These are phyloP conservation scores for Paelopatides confundens DNA, from an alignment of 53 echinoderm and acorn worm genomes.

Conservation along the genomic window DNA sequence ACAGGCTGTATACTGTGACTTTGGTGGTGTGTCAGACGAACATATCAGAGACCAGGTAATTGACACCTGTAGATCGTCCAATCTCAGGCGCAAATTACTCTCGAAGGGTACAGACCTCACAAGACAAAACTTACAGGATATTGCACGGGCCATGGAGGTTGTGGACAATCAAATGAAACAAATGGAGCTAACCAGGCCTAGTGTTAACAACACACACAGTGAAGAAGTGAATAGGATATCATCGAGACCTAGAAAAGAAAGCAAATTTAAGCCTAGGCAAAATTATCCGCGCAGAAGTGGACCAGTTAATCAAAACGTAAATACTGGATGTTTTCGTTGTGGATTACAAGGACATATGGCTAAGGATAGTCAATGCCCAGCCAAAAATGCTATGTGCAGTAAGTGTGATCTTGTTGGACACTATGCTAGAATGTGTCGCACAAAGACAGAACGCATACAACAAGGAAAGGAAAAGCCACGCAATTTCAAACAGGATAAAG, in stretches of 20 bases:
- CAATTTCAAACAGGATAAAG: too few species aligned
- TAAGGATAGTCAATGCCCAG: background rate
- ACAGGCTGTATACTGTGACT: slow-evolving; percentile 59
- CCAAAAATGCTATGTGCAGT: background rate
- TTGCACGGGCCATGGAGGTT: slow-evolving; percentile 46
- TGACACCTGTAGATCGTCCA: too few species aligned
- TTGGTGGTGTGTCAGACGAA: slow-evolving; percentile 42
- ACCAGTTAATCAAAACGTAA: background rate
- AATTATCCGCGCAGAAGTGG: background rate
- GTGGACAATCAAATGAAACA: slow-evolving; percentile 44
- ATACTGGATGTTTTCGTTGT: too few species aligned
- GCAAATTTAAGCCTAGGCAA: background rate
- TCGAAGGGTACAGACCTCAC: slow-evolving; percentile 50
- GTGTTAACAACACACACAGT: background rate
- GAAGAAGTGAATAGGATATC: background rate
- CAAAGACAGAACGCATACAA: background rate
- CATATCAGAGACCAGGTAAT: slow-evolving; percentile 68
- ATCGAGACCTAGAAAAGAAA: too few species aligned
- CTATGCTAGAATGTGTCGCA: background rate
- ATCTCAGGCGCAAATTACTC: slow-evolving; percentile 54
- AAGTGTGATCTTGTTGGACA: background rate
- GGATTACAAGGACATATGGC: background rate
- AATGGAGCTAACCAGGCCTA: background rate
- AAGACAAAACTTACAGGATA: slow-evolving; percentile 22
- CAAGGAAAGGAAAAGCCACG: background rate